Evolutionary conservation across 2,113 vertebrate genomes (phyloP).

Genomic region (Capricornis sumatraensis): DNA sequence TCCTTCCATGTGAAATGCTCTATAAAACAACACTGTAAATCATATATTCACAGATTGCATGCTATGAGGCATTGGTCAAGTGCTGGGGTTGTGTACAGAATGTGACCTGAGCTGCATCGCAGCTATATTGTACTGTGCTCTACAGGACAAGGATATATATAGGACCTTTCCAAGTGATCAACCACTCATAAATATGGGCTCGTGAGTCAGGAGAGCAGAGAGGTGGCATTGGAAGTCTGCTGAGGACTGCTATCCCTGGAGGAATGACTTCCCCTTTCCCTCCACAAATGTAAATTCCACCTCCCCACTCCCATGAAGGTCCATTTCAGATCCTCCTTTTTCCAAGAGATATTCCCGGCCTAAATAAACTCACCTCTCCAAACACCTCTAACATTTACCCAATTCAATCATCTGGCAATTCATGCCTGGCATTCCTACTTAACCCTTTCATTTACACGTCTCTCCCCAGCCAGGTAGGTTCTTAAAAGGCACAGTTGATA

Average conservation of each 20-base stretch:
- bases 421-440: background rate
- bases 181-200: background rate
- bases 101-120: background rate
- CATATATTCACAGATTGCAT: background rate
- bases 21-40: background rate
- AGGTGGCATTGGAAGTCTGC: background rate
- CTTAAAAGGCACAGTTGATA: background rate
- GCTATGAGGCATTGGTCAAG: background rate
- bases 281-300: background rate
- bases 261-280: background rate
- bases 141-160: background rate
- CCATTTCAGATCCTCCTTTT: background rate
- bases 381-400: background rate
- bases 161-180: background rate
- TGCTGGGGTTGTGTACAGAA: background rate
- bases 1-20: background rate
- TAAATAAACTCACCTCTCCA: background rate
- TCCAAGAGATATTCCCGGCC: background rate
- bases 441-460: background rate
- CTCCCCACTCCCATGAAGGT: background rate
- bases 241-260: background rate
- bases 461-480: background rate
- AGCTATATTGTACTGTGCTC: background rate
- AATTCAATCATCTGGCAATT: background rate
- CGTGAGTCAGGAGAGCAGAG: background rate